Evolutionary conservation across 2,888 invertebrate species (phyloP).

Genomic region (Tinea semifulvella): DNA sequence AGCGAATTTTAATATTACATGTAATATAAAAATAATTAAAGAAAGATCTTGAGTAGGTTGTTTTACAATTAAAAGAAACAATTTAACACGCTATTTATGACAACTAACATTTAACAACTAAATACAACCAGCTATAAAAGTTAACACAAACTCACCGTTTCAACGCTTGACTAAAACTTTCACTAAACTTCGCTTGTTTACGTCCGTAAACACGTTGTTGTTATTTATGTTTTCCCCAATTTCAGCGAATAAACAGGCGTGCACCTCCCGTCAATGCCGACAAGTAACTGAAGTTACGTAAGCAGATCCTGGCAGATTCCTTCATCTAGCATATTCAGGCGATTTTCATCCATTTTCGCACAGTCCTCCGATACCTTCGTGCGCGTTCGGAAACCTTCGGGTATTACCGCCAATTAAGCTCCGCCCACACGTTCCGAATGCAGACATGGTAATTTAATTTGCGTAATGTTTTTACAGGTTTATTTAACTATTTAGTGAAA

Average conservation of each 20-base stretch:
- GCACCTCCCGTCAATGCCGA: slow-evolving; percentile 33
- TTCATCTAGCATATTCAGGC: slow-evolving; percentile 29
- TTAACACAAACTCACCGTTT: slow-evolving; percentile 6
- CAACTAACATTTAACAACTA: no score
- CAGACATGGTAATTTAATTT: no score
- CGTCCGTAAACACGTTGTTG: slow-evolving; percentile 59
- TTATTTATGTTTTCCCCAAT: slow-evolving; percentile 47
- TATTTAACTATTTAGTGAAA: neutral
- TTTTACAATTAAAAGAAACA: no score
- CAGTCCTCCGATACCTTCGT: slow-evolving; percentile 34
- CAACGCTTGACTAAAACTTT: neutral
- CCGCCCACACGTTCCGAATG: slow-evolving; percentile 36
- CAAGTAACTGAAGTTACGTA: slow-evolving; percentile 59
- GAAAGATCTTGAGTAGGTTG: no score
- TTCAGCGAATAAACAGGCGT: slow-evolving; percentile 30
- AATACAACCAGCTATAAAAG: no score
- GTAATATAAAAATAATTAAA: no score
- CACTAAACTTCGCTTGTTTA: slow-evolving; percentile 40
- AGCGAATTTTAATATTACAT: no score
- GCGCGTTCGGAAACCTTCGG: slow-evolving; percentile 41
- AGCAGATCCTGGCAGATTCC: slow-evolving; percentile 47
- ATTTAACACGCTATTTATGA: neutral
- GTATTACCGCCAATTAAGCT: slow-evolving; percentile 30
- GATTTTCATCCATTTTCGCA: slow-evolving; percentile 39
- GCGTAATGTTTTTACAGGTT: no score